These are phyloP conservation scores for Lithophane socia DNA, from an alignment of 2,888 invertebrate species.

Conservation along the genomic window DNA sequence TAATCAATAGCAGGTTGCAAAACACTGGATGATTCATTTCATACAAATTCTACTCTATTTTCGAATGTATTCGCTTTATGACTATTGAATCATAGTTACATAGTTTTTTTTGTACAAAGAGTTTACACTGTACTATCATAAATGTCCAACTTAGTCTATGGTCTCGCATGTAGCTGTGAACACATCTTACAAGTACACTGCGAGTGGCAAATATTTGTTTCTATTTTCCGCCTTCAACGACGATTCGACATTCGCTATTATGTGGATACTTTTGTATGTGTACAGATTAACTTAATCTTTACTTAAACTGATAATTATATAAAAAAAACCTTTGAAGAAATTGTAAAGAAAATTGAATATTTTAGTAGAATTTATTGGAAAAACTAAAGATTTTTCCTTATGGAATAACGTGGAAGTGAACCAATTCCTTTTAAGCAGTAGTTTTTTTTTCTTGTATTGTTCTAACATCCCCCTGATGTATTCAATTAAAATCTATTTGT, in stretches of 20 bases:
- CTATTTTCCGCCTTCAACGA: conserved; percentile 45
- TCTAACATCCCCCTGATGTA: not conserved
- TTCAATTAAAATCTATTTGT: not conserved
- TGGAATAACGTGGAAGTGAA: not conserved
- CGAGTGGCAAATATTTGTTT: conserved; percentile 45
- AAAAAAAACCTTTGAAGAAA: not conserved
- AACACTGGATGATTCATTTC: not conserved
- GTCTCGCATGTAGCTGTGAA: conserved; percentile 42
- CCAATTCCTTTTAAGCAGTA: not conserved
- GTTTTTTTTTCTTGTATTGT: not conserved
- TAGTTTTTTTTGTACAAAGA: not conserved
- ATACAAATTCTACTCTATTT: not conserved
- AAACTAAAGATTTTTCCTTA: not conserved
- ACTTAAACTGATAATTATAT: not conserved
- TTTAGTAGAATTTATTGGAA: not conserved
- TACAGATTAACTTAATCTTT: not conserved
- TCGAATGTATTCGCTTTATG: not conserved
- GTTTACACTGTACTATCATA: not conserved
- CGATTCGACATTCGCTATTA: not conserved
- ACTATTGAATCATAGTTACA: not conserved
- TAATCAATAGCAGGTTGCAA: too few relatives aligned
- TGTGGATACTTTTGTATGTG: conserved; percentile 5
- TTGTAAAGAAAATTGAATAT: not conserved
- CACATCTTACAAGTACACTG: conserved; percentile 22
- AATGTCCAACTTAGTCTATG: conserved; percentile 46